Base-by-base conservation (phyloP, 1,140 invertebrate genomes). In the Brachionus angularis region DNA sequence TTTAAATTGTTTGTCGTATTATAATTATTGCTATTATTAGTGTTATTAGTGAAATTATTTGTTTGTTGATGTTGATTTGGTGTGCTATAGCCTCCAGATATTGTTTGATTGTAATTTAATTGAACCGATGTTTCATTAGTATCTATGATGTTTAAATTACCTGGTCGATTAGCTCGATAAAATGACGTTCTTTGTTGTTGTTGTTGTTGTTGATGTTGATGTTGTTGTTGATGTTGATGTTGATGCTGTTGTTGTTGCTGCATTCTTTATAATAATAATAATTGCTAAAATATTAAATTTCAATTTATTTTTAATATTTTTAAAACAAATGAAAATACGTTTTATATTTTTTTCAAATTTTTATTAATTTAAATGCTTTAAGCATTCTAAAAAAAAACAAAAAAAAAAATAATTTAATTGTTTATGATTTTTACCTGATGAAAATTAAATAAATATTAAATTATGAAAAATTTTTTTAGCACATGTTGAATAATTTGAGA, bases 91-190 rank as follows among this genome's bases (percentile, higher is more conserved):
- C 42, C 42, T 27, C 25, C 42, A 31, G 62, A 67, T 47, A 50
- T 47, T 67, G 62, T 23, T 42, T 47, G 62, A 50, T 50, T 67
- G 42, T 46, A 46, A 5, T n/a, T 34, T 5, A 3, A 18, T n/a
- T 27, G 29, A 12, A 52, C 14, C 42, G 62, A 46, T 58, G 53
- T 39, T 7, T 58, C 53, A 58, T 23, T 23, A 18, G 39, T 36
- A 39, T 58, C 53, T 58, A 50, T 34, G 31, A 67, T 67, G 42
- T 67, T 50, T 42, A 67, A 67, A 27, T 67, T 67, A 47, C 62
- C 62, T 46, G 62, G 62, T 67, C 62, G 62, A 31, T 67, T 67
- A 36, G 62, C 42, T 67, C 62, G 39, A 36, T 16, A 67, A 33
- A 67, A 67, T n/a, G 62, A 67, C 33, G 23, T 58, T 58, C 53